Percentiles rank a stretch among this genome's conserved stretches.
Evolutionary conservation across 2,797 vertebrate genomes (phyloP).

Genomic region (Propithecus deckenii): DNA sequence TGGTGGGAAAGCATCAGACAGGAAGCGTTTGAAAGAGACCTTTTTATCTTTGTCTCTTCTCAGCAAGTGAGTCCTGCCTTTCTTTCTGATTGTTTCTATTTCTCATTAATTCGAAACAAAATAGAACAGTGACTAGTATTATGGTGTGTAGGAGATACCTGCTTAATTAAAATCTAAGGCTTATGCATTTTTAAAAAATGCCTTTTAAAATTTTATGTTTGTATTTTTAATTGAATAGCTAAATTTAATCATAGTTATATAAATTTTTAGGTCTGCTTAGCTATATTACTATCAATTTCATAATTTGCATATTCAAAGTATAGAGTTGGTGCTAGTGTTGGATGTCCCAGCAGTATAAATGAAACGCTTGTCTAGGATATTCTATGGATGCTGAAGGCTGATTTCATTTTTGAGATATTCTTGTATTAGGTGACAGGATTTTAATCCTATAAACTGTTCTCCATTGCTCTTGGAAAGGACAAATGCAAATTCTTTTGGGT

Average conservation of each 20-base stretch:
- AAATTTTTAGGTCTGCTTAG: background rate
- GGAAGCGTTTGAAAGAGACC: constrained; percentile 18
- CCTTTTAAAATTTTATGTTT: background rate
- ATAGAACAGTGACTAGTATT: background rate
- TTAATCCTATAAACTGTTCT: constrained; percentile 25
- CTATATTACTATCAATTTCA: background rate
- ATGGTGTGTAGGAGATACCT: background rate
- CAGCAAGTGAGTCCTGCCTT: background rate
- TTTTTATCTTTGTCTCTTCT: constrained; percentile 39
- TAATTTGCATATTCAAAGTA: background rate
- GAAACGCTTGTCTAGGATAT: background rate
- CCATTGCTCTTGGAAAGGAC: background rate
- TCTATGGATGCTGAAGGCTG: background rate
- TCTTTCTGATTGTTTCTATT: background rate
- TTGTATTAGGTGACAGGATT: constrained; percentile 2
- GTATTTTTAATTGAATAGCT: background rate
- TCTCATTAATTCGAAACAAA: constrained; percentile 12
- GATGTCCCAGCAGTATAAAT: background rate
- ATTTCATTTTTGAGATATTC: background rate
- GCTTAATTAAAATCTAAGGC: background rate
- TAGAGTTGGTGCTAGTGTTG: background rate
- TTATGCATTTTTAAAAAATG: background rate
- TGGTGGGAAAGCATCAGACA: constrained; percentile 11
- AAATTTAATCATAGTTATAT: background rate
- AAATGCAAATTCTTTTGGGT: background rate